Base-by-base conservation (phyloP, 2,888 invertebrate species). In the Synanthedon formicaeformis region DNA sequence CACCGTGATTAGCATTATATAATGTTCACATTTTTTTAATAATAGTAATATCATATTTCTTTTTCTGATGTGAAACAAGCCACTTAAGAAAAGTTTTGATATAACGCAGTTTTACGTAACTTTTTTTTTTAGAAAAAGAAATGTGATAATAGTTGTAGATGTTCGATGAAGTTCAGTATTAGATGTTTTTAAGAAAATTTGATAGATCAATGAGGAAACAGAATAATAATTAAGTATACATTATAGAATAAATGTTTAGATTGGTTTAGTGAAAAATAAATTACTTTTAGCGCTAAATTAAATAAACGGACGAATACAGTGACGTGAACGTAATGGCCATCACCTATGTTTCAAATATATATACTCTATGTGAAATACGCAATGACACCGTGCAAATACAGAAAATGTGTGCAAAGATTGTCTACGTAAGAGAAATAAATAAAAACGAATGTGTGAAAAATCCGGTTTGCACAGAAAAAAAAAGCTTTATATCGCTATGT, bases 1-100 rank as follows among this genome's bases (percentile, higher is more conserved):
- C 86, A 87, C 86, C 86, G 73, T 80, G 79, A 81, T 71, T 73
- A 76, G 75, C 71, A 60, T 49, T 45, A 34, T 49, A 49, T 45
- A 18, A 49, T 23, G 49, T 16, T 23, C 49, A 18, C 49, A 49
- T 49, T 16, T 12, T 27, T 34, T 34, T 34, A 34, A 34, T 34
- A 34, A 34, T 34, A 34, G 8, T 8, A 34, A 34, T 34, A 34
- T 34, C 10, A 34, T 34, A 34, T 34, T 34, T 34, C 34, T 10
- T 34, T 34, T 34, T 34, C 34, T 34, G 2, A 34, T 10, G 8
- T 34, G 34, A 34, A 34, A 34, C 34, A 34, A 34, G 10, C 10
- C 6, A 34, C 10, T 34, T 10, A 34, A 10, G 8, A 27, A 27
- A 18, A 16, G 27, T 27, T 27, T 27, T 27, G 27, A 27, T 6